These are phyloP conservation scores for Conus betulinus DNA, from an alignment of 1,140 invertebrate species.

Conservation along the genomic window DNA sequence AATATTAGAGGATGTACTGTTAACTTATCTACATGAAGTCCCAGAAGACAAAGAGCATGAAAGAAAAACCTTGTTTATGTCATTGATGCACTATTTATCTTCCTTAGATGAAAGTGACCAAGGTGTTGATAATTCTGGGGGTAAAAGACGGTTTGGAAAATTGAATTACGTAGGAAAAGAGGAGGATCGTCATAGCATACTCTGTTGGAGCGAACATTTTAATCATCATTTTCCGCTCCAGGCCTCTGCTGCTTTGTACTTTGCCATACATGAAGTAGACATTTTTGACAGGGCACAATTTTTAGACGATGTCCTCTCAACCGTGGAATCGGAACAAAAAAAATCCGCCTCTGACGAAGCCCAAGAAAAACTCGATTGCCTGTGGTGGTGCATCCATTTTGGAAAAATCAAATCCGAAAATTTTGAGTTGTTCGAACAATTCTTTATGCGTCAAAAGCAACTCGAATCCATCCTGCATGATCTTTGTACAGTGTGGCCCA, in stretches of 20 bases:
- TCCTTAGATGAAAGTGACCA: no score
- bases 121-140: neutral
- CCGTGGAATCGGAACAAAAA: neutral
- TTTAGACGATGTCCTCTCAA: neutral
- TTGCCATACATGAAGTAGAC: neutral
- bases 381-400: neutral
- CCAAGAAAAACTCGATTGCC: neutral
- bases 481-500: neutral
- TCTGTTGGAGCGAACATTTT: neutral
- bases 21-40: no score
- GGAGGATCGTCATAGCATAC: neutral
- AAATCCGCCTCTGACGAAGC: neutral
- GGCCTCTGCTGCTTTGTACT: neutral
- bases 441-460: neutral
- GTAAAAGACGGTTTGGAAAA: no score
- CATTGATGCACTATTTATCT: neutral
- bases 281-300: neutral
- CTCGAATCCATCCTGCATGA: neutral
- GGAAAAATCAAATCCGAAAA: neutral
- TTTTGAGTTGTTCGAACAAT: neutral
- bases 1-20: no score
- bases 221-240: neutral
- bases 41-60: no score
- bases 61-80: neutral
- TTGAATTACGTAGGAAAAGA: neutral